These are phyloP conservation scores for Osmerus eperlanus DNA, from an alignment of 2,113 vertebrate species.

Conservation along the genomic window DNA sequence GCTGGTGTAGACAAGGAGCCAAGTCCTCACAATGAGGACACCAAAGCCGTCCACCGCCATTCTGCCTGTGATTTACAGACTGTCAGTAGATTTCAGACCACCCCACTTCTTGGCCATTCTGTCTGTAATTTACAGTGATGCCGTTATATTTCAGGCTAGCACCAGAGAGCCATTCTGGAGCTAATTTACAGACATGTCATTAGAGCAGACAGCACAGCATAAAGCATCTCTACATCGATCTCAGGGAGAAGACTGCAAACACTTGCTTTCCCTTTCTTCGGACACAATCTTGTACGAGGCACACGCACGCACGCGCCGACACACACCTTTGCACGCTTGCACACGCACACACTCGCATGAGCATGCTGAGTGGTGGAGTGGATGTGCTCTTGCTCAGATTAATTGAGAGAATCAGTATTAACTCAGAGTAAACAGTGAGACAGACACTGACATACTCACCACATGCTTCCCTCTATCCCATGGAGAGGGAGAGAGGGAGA, in stretches of 20 bases:
- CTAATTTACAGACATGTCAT: slow-evolving; percentile 71
- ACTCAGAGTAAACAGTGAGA: slow-evolving; percentile 67
- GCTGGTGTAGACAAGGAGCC: slow-evolving; percentile 17
- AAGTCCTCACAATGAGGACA: slow-evolving; percentile 60
- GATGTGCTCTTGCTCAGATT: slow-evolving; percentile 65
- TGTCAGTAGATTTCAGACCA: slow-evolving; percentile 60
- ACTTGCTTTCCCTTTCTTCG: slow-evolving; percentile 32
- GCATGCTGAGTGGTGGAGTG: slow-evolving; percentile 47
- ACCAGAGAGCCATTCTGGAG: slow-evolving; percentile 37
- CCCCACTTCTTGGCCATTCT: slow-evolving; percentile 29
- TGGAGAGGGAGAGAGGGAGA: slow-evolving; percentile 55
- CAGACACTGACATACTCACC: slow-evolving; percentile 67
- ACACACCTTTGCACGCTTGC: not conserved
- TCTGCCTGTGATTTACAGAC: slow-evolving; percentile 60
- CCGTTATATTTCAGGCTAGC: not conserved
- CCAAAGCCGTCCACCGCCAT: slow-evolving; percentile 50
- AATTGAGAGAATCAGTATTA: slow-evolving; percentile 69
- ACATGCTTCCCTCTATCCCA: slow-evolving; percentile 67
- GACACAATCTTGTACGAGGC: not conserved
- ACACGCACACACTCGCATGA: slow-evolving; percentile 26
- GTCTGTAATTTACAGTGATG: slow-evolving; percentile 3
- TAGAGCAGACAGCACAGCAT: slow-evolving; percentile 62
- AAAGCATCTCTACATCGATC: slow-evolving; percentile 66
- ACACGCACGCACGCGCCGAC: not conserved
- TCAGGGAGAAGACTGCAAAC: slow-evolving; percentile 40